Conservation (phyloP, 1,140 invertebrate species). For the Goniozus legneri region DNA sequence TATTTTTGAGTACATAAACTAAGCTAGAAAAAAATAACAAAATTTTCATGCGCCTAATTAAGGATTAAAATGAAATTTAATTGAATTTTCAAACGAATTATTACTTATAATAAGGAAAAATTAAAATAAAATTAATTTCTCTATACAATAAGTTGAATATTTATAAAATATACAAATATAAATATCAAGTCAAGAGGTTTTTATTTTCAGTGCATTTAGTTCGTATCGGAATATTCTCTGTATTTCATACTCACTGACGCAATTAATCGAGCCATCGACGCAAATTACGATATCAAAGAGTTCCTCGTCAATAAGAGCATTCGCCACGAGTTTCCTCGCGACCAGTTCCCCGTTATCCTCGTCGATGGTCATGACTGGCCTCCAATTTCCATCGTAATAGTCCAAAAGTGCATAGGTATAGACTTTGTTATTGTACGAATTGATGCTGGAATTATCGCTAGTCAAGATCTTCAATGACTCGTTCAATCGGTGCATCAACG, state of each 20-base stretch:
- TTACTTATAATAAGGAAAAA: too few relatives aligned
- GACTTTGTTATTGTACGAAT: constrained; percentile 47
- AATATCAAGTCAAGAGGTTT: too few relatives aligned
- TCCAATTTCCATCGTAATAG: constrained; percentile 34
- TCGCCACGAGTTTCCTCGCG: constrained; percentile 34
- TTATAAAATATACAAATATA: too few relatives aligned
- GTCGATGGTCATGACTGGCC: constrained; percentile 37
- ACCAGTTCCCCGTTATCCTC: constrained; percentile 33
- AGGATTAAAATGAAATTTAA: too few relatives aligned
- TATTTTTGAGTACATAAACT: too few relatives aligned
- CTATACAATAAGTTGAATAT: too few relatives aligned
- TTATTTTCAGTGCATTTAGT: too few relatives aligned
- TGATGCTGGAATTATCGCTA: constrained; percentile 42
- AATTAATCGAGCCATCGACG: constrained; percentile 35
- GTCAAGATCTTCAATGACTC: constrained; percentile 43
- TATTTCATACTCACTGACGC: constrained; percentile 31
- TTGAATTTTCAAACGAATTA: too few relatives aligned
- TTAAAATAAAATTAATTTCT: too few relatives aligned
- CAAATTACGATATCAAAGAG: constrained; percentile 32
- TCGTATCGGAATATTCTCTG: too few relatives aligned
- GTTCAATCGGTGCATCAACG: constrained; percentile 36
- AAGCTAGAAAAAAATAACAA: too few relatives aligned
- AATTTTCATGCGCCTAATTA: too few relatives aligned
- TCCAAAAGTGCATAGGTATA: constrained; percentile 43
- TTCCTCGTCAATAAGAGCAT: constrained; percentile 35